Evolutionary conservation across 37 sponge, comb jelly and placozoan genomes (phyloP), one percentile per base, ranked within the genome.

Genomic region (Mnemiopsis leidyi): DNA sequence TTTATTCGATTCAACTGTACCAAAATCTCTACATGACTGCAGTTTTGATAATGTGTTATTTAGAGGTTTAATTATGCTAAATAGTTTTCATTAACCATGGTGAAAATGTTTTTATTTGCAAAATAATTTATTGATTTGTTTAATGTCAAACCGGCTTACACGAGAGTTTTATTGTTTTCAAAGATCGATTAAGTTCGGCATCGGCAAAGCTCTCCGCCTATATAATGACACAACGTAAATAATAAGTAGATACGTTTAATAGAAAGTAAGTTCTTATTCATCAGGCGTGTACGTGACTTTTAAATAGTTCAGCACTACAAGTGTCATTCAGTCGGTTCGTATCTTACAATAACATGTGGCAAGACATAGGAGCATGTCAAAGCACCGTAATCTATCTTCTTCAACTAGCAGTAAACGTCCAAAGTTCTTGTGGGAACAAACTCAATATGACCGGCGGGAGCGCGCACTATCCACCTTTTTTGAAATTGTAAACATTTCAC

Each of bases 101-200:
- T 77, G 79, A 31, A n/a, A 34, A 29, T 85, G 90, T 40, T 85
- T 85, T 85, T 85, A 85, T 85, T 85, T 85, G 90, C 90, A 40
- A 85, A 85, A 85, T 85, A 85, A 85, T 85, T 85, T 85, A 85
- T 85, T 85, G 90, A 85, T 85, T 85, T 71, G 75, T 71, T 71
- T 71, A 71, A 29, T 71, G 25, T 71, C 30, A 71, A 71, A 71
- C 75, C 30, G 75, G 75, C 30, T 71, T 23, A 29, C 75, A 7
- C 5, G 30, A 29, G 25, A 29, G 7, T 71, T 71, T 71, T 71
- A 71, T 48, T 48, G 61, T n/a, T n/a, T n/a, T n/a, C n/a, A n/a
- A n/a, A n/a, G n/a, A n/a, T n/a, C n/a, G n/a, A n/a, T 48, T 18
- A 48, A 48, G 13, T 5, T 48, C 61, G 61, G 61, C 5, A 48